Evolutionary conservation across 2,888 invertebrate species (phyloP).

Genomic region (Zele albiditarsus): DNA sequence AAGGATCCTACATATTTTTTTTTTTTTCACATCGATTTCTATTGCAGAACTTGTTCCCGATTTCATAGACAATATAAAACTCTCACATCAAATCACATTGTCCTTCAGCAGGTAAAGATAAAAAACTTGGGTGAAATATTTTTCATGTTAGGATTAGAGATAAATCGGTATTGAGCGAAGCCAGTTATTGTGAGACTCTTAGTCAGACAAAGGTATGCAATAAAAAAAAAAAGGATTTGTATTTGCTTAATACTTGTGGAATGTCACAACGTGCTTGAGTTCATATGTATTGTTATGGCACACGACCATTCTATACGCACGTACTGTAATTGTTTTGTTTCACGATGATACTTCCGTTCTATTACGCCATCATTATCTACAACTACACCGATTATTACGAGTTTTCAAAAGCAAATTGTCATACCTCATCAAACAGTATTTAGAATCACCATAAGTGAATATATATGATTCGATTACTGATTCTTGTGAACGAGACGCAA

Average conservation of each 20-base stretch:
- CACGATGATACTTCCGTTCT: conserved; percentile 9
- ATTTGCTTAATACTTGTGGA: background rate
- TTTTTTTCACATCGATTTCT: conserved; percentile 7
- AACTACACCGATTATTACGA: background rate
- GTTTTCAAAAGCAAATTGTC: background rate
- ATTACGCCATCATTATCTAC: conserved; percentile 3
- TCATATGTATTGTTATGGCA: background rate
- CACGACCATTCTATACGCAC: background rate
- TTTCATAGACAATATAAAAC: background rate
- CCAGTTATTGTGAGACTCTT: background rate
- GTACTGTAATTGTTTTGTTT: background rate
- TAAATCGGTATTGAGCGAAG: background rate
- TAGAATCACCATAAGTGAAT: background rate
- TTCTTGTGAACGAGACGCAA: background rate
- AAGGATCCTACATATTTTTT: background rate
- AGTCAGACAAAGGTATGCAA: background rate
- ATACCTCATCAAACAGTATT: background rate
- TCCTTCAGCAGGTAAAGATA: background rate
- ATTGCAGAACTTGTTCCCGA: background rate
- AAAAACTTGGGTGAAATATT: background rate
- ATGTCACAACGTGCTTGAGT: background rate
- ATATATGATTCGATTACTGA: background rate
- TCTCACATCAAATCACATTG: background rate
- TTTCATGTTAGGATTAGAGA: background rate
- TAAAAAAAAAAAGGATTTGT: background rate